These are phyloP conservation scores for Drosophila pseudotalamancana DNA, from an alignment of 2,888 invertebrate species.

Conservation along the genomic window DNA sequence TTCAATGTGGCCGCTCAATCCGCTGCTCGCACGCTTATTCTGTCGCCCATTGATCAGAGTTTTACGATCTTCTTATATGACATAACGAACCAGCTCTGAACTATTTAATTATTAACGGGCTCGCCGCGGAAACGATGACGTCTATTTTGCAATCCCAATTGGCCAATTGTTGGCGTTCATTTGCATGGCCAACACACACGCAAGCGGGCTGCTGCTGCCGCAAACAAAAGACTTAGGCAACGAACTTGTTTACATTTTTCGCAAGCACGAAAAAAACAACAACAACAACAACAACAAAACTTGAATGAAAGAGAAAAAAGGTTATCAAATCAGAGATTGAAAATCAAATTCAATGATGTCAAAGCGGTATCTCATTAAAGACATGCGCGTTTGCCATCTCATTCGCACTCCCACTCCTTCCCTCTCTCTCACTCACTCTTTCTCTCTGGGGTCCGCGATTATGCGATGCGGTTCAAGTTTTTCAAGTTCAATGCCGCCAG, in stretches of 20 bases:
- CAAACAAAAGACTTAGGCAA: slow-evolving; percentile 77
- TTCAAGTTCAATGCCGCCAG: slow-evolving; percentile 78
- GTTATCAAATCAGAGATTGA: slow-evolving; percentile 68
- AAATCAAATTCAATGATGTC: slow-evolving; percentile 56
- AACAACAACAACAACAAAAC: slow-evolving; percentile 17
- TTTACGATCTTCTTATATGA: background rate
- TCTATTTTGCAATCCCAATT: slow-evolving; percentile 60
- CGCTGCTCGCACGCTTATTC: background rate
- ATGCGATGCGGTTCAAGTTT: slow-evolving; percentile 49
- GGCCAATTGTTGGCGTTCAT: slow-evolving; percentile 53
- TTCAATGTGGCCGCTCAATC: too few species aligned
- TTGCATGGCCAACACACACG: slow-evolving; percentile 25
- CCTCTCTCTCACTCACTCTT: background rate
- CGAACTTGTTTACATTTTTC: slow-evolving; percentile 76
- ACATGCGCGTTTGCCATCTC: slow-evolving; percentile 24
- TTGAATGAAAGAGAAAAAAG: slow-evolving; percentile 26
- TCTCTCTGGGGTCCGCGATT: slow-evolving; percentile 4
- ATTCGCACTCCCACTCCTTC: background rate
- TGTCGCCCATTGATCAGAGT: background rate
- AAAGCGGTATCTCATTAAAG: slow-evolving; percentile 66
- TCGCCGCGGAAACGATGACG: slow-evolving; percentile 55
- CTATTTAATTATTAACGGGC: slow-evolving; percentile 18
- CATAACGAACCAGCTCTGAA: background rate
- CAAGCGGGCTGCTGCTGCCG: slow-evolving; percentile 34
- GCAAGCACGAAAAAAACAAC: slow-evolving; percentile 61